Percentiles rank a stretch among this genome's conserved stretches.
phyloP scores from a whole-genome alignment of 2,113 vertebrate genomes.

The Scytalopus superciliaris region DNA sequence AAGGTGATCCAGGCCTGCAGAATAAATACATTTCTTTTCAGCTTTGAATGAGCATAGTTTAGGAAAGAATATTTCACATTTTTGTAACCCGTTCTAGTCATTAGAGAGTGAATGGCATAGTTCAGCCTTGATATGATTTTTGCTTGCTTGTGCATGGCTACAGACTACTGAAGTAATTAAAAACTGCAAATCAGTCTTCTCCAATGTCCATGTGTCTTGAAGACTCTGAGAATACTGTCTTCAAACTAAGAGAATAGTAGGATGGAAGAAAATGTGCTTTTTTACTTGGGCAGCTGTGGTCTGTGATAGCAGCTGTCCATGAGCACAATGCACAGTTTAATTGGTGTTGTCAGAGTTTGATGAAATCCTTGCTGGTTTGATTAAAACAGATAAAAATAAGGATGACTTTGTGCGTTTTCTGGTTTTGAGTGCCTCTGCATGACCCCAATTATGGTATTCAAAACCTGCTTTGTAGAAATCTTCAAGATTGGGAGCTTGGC shows the following conservation, averaged over 20 bases:
- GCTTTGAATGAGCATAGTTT: background rate
- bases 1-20: background rate
- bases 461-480: background rate
- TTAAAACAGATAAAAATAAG: background rate
- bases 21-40: background rate
- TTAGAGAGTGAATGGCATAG: background rate
- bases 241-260: background rate
- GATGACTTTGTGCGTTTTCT: background rate
- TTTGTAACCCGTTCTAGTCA: background rate
- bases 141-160: background rate
- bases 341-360: background rate
- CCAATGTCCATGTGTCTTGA: background rate
- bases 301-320: background rate
- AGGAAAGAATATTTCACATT: background rate
- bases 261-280: background rate
- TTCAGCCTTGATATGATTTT: background rate
- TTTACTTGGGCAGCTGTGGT: background rate
- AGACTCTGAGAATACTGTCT: background rate
- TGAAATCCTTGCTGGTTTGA: background rate
- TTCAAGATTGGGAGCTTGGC: background rate
- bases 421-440: background rate
- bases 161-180: background rate
- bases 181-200: background rate
- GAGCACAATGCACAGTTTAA: background rate
- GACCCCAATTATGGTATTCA: background rate